phyloP scores from a whole-genome alignment of 2,113 vertebrate genomes.

The Phoxinus phoxinus region DNA sequence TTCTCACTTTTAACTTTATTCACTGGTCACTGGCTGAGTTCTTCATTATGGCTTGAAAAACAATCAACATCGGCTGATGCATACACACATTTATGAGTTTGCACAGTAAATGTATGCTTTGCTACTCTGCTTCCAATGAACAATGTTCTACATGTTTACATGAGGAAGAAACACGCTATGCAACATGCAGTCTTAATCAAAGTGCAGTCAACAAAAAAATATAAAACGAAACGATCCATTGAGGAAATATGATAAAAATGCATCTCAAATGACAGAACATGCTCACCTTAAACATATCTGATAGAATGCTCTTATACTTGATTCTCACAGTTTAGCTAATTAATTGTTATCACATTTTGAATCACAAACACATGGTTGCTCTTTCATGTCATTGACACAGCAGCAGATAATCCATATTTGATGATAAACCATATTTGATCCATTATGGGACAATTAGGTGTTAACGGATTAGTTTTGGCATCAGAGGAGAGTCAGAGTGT shows the following conservation, averaged over 20 bases:
- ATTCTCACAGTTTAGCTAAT: not conserved
- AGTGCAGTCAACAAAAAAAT: too few species aligned
- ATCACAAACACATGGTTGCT: not conserved
- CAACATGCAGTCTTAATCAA: conserved; percentile 28
- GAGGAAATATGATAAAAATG: not conserved
- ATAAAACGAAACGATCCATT: not conserved
- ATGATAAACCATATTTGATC: not conserved
- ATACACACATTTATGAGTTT: conserved; percentile 2
- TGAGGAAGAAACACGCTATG: not conserved
- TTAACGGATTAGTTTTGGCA: not conserved
- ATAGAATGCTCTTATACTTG: not conserved
- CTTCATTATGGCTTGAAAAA: not conserved
- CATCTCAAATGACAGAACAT: not conserved
- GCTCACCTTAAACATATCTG: not conserved
- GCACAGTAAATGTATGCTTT: not conserved
- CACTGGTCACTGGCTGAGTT: not conserved
- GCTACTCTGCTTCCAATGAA: not conserved
- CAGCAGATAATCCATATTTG: not conserved
- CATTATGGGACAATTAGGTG: conserved; percentile 6
- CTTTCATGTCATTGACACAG: not conserved
- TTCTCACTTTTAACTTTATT: conserved; percentile 10
- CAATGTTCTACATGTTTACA: not conserved
- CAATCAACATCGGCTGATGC: not conserved
- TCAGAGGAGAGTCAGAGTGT: not conserved
- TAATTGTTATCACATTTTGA: not conserved